These are phyloP conservation scores for Cinclus mexicanus DNA, from an alignment of 2,113 vertebrate genomes.

Conservation along the genomic window DNA sequence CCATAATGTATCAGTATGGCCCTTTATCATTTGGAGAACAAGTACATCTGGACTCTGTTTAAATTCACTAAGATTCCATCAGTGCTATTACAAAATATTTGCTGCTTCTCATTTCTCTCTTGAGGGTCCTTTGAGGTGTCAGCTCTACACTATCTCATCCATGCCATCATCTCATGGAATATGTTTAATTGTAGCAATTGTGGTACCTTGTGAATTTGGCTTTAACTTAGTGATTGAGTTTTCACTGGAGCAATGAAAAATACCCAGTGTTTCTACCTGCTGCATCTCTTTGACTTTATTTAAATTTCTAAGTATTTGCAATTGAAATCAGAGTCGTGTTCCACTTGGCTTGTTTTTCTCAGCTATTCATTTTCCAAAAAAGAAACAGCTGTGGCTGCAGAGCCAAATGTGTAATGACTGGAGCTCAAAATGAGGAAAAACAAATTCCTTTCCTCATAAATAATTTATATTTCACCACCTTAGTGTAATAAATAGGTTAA, in stretches of 20 bases:
- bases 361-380: not conserved
- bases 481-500: not conserved
- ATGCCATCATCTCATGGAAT: not conserved
- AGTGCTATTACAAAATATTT: not conserved
- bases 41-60: not conserved
- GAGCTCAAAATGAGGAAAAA: not conserved
- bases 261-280: not conserved
- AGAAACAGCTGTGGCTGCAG: not conserved
- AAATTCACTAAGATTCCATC: not conserved
- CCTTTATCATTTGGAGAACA: not conserved
- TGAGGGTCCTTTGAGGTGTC: not conserved
- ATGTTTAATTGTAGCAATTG: not conserved
- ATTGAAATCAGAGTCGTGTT: constrained; percentile 11
- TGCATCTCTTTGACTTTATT: not conserved
- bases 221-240: not conserved
- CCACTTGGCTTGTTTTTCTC: not conserved
- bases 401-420: not conserved
- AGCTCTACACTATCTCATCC: not conserved
- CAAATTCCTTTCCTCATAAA: constrained; percentile 13
- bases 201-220: not conserved
- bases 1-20: not conserved
- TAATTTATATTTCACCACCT: constrained; percentile 17
- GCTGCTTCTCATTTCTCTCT: not conserved
- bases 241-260: not conserved
- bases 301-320: not conserved